Base-by-base conservation (phyloP, 2,888 invertebrate genomes). In the Drosophila robusta region DNA sequence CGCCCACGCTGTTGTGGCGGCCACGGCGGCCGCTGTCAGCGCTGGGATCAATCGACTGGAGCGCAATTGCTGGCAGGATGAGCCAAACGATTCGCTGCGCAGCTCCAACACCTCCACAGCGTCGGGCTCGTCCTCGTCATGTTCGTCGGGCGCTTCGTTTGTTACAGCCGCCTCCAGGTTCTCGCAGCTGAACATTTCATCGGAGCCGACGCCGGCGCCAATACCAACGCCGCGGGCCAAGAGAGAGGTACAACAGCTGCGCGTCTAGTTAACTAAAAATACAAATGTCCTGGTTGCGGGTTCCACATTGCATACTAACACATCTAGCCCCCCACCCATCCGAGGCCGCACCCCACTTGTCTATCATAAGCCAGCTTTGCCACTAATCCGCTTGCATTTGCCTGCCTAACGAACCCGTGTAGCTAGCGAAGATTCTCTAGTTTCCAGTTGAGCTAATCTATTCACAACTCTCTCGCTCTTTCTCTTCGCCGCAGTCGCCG, bases 221-320 rank as follows among this genome's bases (percentile, higher is more conserved):
- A 86, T 90, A 74, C 92, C 92, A 56, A 90, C 91, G 46, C 92
- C 92, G 54, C 89, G 91, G 54, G 83, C 84, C 60, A 91, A 91
- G 83, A 91, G 91, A 91, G 91, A 91, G 92, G 91, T 91, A 91
- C 89, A 46, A 50, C 64, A 63, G 67, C 73, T 56, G 78, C 78
- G 82, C 51, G 67, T 68, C 62, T 77, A 66, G 49, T 75, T 76
- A 29, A 51, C 61, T 70, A 71, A 75, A 8, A 29, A 47, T n/a
- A 26, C 26, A 60, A 64, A 66, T 52, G 56, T 74, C 75, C 79
- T 54, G 84, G 85, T 80, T 79, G 69, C 70, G 75, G 80, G 78
- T 71, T 41, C 67, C 57, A 47, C 52, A 69, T 47, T 42, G 52
- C 57, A 62, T 64, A 76, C 71, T 80, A 75, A 85, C 75, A 60